These are phyloP conservation scores for Heliocidaris tuberculata DNA, from an alignment of 35 echinoderm and acorn worm genomes.

Conservation along the genomic window DNA sequence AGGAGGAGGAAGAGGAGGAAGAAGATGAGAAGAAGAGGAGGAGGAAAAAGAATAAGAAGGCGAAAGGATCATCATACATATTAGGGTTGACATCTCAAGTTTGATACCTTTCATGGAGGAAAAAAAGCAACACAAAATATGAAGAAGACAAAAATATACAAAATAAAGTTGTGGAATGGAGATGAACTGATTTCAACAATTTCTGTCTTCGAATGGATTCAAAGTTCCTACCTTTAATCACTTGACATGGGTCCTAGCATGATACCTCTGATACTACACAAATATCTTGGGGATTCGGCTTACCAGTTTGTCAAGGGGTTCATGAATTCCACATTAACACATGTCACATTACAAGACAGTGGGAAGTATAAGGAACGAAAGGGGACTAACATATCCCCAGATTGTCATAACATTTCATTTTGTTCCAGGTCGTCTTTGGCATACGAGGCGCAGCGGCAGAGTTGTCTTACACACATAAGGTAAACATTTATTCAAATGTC, in stretches of 20 bases:
- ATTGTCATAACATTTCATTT: constrained; percentile 49
- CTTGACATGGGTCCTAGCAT: background rate
- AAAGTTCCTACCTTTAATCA: background rate
- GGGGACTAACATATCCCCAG: background rate
- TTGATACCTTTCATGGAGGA: no score
- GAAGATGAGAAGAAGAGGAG: no score
- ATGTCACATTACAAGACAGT: background rate
- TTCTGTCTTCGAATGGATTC: no score
- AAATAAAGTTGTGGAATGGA: no score
- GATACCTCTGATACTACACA: background rate
- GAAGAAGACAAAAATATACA: no score
- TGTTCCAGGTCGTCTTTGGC: background rate
- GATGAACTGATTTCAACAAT: no score
- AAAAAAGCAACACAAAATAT: no score
- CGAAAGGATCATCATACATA: no score
- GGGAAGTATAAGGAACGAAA: background rate
- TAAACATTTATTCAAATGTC: constrained; percentile 53
- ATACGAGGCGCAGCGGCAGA: background rate
- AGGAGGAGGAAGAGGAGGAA: no score
- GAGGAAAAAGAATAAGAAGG: no score
- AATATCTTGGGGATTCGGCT: constrained; percentile 27
- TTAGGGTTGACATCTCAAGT: no score
- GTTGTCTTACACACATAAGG: constrained; percentile 42
- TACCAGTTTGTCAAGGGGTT: background rate
- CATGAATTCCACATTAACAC: constrained; percentile 19